Evolutionary conservation across 2,888 invertebrate species (phyloP).

Genomic region (Lasius fuliginosus): DNA sequence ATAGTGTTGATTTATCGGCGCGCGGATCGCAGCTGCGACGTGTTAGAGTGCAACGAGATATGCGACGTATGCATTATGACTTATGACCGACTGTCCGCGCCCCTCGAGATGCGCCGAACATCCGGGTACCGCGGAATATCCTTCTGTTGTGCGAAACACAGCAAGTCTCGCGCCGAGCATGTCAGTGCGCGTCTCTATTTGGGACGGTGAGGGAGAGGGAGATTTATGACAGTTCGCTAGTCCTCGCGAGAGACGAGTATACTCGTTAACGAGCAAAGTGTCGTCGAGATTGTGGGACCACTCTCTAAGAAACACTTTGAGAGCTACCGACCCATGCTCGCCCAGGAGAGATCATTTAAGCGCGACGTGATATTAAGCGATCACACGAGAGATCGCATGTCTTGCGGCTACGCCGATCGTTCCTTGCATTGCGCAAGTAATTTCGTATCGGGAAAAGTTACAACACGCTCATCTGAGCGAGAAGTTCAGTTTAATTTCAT

Average conservation of each 20-base stretch:
- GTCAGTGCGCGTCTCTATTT: not conserved
- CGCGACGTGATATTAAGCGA: slow-evolving; percentile 15
- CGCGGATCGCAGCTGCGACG: slow-evolving; percentile 14
- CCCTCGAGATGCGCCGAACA: slow-evolving; percentile 13
- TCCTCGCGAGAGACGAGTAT: slow-evolving; percentile 28
- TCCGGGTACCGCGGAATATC: not conserved
- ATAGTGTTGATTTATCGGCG: slow-evolving; percentile 28
- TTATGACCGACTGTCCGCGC: slow-evolving; percentile 15
- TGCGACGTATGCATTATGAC: slow-evolving; percentile 10
- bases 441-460: not conserved
- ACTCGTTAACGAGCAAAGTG: slow-evolving; percentile 40
- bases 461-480: no score
- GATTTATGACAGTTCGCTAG: slow-evolving; percentile 37
- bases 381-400: not conserved
- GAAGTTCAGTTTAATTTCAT: slow-evolving; percentile 21
- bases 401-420: not conserved
- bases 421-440: slow-evolving; percentile 16
- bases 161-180: not conserved
- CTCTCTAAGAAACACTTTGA: not conserved
- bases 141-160: slow-evolving; percentile 5
- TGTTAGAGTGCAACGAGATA: slow-evolving; percentile 13
- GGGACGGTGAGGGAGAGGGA: not conserved
- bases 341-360: slow-evolving; percentile 15
- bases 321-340: not conserved
- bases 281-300: slow-evolving; percentile 18